Base-by-base conservation (phyloP, 2,888 invertebrate species). In the Agrilus cyanescens region DNA sequence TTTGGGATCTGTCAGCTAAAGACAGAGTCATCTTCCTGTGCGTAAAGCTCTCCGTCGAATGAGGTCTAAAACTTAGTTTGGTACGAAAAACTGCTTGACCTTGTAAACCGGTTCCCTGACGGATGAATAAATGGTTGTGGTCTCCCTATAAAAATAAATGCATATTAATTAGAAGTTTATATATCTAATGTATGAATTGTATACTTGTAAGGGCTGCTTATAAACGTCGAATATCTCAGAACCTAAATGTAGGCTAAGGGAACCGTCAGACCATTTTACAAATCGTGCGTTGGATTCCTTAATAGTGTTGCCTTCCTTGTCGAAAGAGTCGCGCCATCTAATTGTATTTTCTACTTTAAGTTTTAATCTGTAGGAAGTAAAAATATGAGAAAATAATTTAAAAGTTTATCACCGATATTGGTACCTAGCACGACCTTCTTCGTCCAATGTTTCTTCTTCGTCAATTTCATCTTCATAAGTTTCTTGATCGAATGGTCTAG, bases 1-100 rank as follows among this genome's bases (percentile, higher is more conserved):
- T 95, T 39, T 88, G 83, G 34, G 91, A 87, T 40, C 95, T 76
- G 68, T 98, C 97, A 0, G 97, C 97, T 53, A 97, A 72, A 0
- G 95, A 96, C 68, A 97, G 76, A 0, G 97, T 98, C 87, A 98
- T 96, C 76, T 98, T 98, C 53, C 95, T 80, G 66, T 98, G 97
- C 0, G 98, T 98, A 69, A 96, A 94, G 15, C 96, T 96, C 63
- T 98, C 97, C 0, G 97, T 98, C 1, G 97, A 97, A 64, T 96
- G 95, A 0, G 98, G 98, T 34, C 97, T 76, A 82, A 98, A 98
- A 2, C 93, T 90, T 0, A 98, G 71, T 66, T 97, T 97, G 0
- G 94, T 95, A 32, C 90, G 78, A 71, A 98, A 97, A 25, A 98
- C 91, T 0, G 95, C 90, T 65, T 97, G 97, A 0, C 96, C 97